Conservation (phyloP, 2,113 vertebrate species). For the Mastomys natalensis region DNA sequence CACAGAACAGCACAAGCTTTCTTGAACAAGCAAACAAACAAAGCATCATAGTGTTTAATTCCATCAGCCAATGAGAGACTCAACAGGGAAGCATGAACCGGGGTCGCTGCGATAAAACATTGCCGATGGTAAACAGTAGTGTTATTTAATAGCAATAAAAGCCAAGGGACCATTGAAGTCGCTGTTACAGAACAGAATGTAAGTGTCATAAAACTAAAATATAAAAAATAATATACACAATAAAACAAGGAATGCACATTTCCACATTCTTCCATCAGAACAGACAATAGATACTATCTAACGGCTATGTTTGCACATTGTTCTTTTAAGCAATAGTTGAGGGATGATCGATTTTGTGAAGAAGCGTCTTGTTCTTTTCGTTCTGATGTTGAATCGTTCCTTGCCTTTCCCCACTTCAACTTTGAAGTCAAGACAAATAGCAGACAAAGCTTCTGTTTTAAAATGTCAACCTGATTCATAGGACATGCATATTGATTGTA, state of each 20-base stretch:
- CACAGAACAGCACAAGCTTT: not conserved
- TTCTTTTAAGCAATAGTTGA: constrained; percentile 35
- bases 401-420: constrained; percentile 11
- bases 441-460: constrained; percentile 23
- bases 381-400: not conserved
- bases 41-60: not conserved
- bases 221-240: constrained; percentile 56
- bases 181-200: constrained; percentile 49
- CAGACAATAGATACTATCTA: constrained; percentile 55
- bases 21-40: constrained; percentile 3
- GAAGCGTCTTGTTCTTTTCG: constrained; percentile 26
- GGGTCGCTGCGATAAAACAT: not conserved
- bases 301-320: constrained; percentile 10
- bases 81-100: not conserved
- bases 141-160: constrained; percentile 65
- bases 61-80: constrained; percentile 27
- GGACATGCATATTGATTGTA: not conserved
- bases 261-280: constrained; percentile 52
- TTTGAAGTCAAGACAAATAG: constrained; percentile 52
- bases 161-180: constrained; percentile 36
- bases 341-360: constrained; percentile 8
- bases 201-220: constrained; percentile 62
- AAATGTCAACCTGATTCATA: not conserved
- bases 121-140: constrained; percentile 2
- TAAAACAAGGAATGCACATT: constrained; percentile 62